Evolutionary conservation across 2,113 vertebrate species (phyloP), one percentile per base, ranked within the genome.

Genomic region (Puffinus mauretanicus): DNA sequence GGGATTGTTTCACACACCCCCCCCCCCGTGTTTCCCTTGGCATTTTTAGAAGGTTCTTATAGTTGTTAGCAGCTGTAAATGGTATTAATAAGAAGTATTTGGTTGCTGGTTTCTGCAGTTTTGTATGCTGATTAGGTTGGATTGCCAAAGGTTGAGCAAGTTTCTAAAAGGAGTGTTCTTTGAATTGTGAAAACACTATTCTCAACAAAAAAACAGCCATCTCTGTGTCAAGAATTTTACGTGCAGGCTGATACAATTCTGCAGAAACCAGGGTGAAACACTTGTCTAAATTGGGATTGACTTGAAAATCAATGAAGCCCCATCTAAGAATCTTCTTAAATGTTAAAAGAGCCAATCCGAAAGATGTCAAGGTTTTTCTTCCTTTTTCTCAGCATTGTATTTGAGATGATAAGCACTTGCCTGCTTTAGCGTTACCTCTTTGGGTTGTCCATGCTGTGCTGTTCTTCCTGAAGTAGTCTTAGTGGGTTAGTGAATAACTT

Each of bases 141-240:
- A 55, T 83, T 93, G 97, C 95, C 93, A 97, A 93, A 95, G 93
- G 90, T 61, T 95, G 95, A 97, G 86, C 90, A 91, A 92, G 86
- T 91, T 95, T 95, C 94, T 96, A 96, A 94, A 97, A 83, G 89
- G 66, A 62, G 97, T 97, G 95, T 96, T 92, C 95, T 97, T 96
- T 82, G 78, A 96, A 73, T 60, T 96, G 86, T 66, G 81, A 81
- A 94, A 96, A 92, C 60, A 86, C 76, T 94, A 69, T 92, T 82
- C 91, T 77, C 61, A 93, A 93, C 77, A 60, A 80, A 86, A 86
- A 89, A 49, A 38, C 60, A 69, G 27, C 75, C 82, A 16, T 55
- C 16, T 72, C 58, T 36, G 40, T 76, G 92, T 69, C 97, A 92
- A 36, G 88, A 96, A 85, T 94, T 87, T 80, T 66, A 9, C 9